Base-by-base conservation (phyloP, 2,888 invertebrate species). In the Iphiclides podalirius region DNA sequence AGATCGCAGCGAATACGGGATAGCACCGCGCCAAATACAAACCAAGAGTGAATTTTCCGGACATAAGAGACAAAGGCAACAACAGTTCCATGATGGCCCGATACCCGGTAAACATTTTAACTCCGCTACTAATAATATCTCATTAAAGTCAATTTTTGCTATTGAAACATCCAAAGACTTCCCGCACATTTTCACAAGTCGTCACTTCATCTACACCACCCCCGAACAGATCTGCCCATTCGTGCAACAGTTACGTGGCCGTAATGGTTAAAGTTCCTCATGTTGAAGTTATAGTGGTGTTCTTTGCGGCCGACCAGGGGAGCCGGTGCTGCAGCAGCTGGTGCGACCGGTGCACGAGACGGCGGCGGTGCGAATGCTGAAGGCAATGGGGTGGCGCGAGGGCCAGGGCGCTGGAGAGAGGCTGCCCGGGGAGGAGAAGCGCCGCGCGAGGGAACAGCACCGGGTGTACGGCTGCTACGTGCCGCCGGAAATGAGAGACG, bases 1-100 rank as follows among this genome's bases (percentile, higher is more conserved):
- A 78, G 99, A 99, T 77, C 90, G 96, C 15, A 93, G 96, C 1
- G 96, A 97, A 72, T 96, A 95, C 85, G 99, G 99, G 12, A 98
- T 99, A 61, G 98, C 99, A 0, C 98, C 98, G 0, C 93, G 94
- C 55, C 92, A 92, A 1, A 90, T 99, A 52, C 92, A 94, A 64
- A 94, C 97, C 0, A 94, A 94, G 1, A 91, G 91, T 9, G 94
- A 96, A 59, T 99, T 95, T 75, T 90, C 90, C 16, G 84, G 87
- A 0, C 78, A 79, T 42, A 89, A 89, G 60, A 62, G 89, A 13
- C 60, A 56, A 8, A 53, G 62, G 14, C 66, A 61, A 7, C 62
- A 50, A 45, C 64, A 66, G 15, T 86, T 69, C 55, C 79, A 86
- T 37, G 88, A 89, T 57, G 89, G 89, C 2, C 86, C 89, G 17